Conservation (phyloP, 2,797 vertebrate genomes). For the Okamejei kenojei region DNA sequence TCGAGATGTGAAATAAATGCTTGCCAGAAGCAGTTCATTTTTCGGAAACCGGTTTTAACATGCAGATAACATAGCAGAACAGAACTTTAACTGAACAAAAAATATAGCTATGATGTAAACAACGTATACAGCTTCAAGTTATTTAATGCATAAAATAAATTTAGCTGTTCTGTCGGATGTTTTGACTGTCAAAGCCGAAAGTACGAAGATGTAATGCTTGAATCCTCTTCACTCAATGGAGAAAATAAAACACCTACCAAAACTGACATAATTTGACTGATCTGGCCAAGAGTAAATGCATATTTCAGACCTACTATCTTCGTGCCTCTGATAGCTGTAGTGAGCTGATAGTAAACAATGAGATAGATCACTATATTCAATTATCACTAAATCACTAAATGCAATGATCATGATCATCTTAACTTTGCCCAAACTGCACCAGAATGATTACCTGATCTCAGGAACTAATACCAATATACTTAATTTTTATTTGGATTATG, state of each 20-base stretch:
- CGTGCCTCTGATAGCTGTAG: neutral
- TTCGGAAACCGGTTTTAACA: neutral
- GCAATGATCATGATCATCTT: too few relatives aligned
- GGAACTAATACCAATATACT: neutral
- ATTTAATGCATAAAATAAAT: neutral
- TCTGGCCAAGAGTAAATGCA: neutral
- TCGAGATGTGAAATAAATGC: neutral
- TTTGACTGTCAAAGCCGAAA: neutral
- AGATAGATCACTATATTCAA: neutral
- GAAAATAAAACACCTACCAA: neutral
- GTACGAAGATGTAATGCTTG: neutral
- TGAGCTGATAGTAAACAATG: neutral
- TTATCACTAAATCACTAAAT: too few relatives aligned
- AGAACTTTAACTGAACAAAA: neutral
- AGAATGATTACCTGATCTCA: neutral
- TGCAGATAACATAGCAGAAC: neutral
- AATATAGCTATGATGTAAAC: slow-evolving; percentile 1
- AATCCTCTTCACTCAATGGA: neutral
- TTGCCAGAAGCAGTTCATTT: slow-evolving; percentile 3
- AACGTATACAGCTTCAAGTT: neutral
- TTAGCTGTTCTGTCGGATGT: neutral
- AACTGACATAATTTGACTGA: too few relatives aligned
- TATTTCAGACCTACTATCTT: neutral
- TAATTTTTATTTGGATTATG: neutral
- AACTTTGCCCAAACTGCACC: neutral